These are phyloP conservation scores for Hirtodrosophila confusa DNA, from an alignment of 2,888 invertebrate genomes.

Conservation along the genomic window DNA sequence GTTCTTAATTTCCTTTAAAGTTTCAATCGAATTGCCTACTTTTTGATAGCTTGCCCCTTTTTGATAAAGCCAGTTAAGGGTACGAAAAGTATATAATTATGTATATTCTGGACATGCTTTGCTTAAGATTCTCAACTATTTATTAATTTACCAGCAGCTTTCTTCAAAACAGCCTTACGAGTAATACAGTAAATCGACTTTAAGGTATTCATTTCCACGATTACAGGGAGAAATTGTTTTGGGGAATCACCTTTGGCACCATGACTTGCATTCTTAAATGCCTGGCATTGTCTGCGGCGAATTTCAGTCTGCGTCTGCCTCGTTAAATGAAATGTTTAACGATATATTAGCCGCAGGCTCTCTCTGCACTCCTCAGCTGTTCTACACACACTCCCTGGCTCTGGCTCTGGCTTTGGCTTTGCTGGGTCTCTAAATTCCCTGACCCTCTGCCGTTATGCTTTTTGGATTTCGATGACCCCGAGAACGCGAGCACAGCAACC, in stretches of 20 bases:
- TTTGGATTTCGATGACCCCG: slow-evolving; percentile 39
- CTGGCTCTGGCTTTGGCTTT: not conserved
- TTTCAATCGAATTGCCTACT: too few species aligned
- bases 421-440: too few species aligned
- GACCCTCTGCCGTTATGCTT: slow-evolving; percentile 17
- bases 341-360: slow-evolving; percentile 75
- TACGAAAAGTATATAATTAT: too few species aligned
- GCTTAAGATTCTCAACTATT: too few species aligned
- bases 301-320: slow-evolving; percentile 55
- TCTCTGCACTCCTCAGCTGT: not conserved
- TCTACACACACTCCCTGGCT: slow-evolving; percentile 1
- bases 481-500: slow-evolving; percentile 3
- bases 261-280: slow-evolving; percentile 56
- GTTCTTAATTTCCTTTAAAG: too few species aligned
- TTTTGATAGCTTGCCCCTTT: too few species aligned
- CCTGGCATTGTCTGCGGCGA: slow-evolving; percentile 18
- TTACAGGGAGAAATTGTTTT: slow-evolving; percentile 2
- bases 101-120: too few species aligned
- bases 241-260: slow-evolving; percentile 17
- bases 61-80: too few species aligned
- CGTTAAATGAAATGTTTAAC: slow-evolving; percentile 80
- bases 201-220: not conserved
- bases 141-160: too few species aligned
- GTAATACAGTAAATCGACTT: too few species aligned
- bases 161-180: too few species aligned